Evolutionary conservation across 2,797 vertebrate genomes (phyloP).

Genomic region (Paramormyrops hopkinsi): DNA sequence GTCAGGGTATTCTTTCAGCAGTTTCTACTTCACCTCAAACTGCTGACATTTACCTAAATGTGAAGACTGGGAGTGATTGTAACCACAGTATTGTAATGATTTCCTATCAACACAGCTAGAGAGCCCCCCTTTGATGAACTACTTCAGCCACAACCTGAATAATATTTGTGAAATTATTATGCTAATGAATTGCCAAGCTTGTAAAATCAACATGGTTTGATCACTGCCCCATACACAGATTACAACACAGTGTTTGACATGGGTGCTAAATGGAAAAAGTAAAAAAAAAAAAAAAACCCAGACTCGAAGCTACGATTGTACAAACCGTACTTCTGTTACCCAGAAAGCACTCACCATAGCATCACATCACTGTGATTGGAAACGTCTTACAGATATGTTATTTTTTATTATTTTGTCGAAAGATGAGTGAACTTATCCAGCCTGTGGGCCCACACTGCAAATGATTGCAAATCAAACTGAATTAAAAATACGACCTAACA

Average conservation of each 20-base stretch:
- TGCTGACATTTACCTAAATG: neutral
- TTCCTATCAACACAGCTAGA: neutral
- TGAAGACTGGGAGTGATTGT: neutral
- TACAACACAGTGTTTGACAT: neutral
- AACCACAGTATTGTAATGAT: neutral
- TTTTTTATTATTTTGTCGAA: neutral
- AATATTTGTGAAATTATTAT: neutral
- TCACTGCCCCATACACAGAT: neutral
- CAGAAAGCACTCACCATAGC: neutral
- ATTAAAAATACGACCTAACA: conserved; percentile 12
- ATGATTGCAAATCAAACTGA: conserved; percentile 15
- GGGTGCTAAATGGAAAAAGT: neutral
- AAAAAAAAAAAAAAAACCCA: neutral
- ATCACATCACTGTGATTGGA: neutral
- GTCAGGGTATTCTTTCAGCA: neutral
- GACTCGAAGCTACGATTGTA: neutral
- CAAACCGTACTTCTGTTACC: neutral
- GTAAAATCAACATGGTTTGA: neutral
- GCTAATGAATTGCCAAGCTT: neutral
- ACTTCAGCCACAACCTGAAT: neutral
- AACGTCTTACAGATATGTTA: neutral
- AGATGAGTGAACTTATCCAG: neutral
- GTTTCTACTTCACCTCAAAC: neutral
- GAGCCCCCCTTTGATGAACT: neutral
- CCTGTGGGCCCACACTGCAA: neutral